A percentile compares a stretch with the other conserved stretches of the same genome.
phyloP scores from a whole-genome alignment of 1,140 invertebrate genomes.

The Drosophila tani region DNA sequence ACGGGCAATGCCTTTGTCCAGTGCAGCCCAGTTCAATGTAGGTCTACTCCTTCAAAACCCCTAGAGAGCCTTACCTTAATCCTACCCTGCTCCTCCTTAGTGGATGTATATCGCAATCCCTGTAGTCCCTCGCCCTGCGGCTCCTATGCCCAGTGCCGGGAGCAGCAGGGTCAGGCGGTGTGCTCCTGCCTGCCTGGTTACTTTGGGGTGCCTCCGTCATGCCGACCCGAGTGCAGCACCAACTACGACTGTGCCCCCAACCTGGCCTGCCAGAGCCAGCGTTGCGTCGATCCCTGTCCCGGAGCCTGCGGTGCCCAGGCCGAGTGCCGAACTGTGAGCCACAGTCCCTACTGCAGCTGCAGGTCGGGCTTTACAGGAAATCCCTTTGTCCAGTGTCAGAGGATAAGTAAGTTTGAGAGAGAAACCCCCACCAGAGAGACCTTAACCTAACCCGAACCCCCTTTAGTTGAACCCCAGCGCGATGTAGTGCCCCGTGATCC shows the following conservation, averaged over 20 bases:
- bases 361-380: slow-evolving; percentile 87
- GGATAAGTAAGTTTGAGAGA: slow-evolving; percentile 87
- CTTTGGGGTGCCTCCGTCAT: slow-evolving; percentile 88
- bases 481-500: slow-evolving; percentile 85
- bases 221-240: slow-evolving; percentile 88
- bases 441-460: neutral
- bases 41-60: slow-evolving; percentile 23
- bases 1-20: slow-evolving; percentile 91
- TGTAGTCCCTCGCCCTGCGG: slow-evolving; percentile 92
- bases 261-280: slow-evolving; percentile 89
- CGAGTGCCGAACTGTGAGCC: slow-evolving; percentile 87
- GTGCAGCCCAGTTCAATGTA: slow-evolving; percentile 85
- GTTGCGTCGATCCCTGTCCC: slow-evolving; percentile 89
- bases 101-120: slow-evolving; percentile 84
- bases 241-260: slow-evolving; percentile 89
- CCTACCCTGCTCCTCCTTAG: slow-evolving; percentile 33
- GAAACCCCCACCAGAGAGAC: neutral
- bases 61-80: neutral
- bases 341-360: slow-evolving; percentile 89
- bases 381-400: slow-evolving; percentile 87
- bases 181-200: slow-evolving; percentile 89
- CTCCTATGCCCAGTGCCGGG: slow-evolving; percentile 87
- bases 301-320: slow-evolving; percentile 89
- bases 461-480: slow-evolving; percentile 71
- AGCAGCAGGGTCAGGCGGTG: slow-evolving; percentile 87